Percentiles rank a stretch among this genome's conserved stretches.
phyloP scores from a whole-genome alignment of 2,113 vertebrate species.

The Passer montanus region DNA sequence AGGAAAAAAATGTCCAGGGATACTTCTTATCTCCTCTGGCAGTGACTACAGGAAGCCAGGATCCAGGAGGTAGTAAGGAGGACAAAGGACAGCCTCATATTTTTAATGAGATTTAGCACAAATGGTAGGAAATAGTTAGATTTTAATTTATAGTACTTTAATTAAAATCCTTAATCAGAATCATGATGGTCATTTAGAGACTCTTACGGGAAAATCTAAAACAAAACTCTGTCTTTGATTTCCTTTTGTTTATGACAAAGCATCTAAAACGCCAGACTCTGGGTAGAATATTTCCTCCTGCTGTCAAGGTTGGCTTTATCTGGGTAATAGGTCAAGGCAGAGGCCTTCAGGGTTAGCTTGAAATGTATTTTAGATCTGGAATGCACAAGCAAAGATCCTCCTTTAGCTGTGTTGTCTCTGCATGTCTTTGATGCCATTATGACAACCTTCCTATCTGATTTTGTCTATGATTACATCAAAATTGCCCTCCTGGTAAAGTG shows the following conservation, averaged over 20 bases:
- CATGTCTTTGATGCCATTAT: not conserved
- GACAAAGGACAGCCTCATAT: not conserved
- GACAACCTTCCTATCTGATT: not conserved
- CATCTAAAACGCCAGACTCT: not conserved
- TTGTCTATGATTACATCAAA: conserved; percentile 30
- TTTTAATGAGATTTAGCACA: not conserved
- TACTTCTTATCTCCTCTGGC: not conserved
- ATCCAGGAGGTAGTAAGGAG: not conserved
- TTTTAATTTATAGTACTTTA: not conserved
- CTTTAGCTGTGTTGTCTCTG: not conserved
- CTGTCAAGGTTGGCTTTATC: not conserved
- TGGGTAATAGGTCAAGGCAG: not conserved
- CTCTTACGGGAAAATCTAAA: not conserved
- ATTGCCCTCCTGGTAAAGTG: not conserved
- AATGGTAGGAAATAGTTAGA: not conserved
- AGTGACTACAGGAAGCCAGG: not conserved
- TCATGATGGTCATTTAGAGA: not conserved
- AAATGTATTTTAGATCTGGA: not conserved
- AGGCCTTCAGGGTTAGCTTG: not conserved
- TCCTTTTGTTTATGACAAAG: not conserved
- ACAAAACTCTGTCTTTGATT: not conserved
- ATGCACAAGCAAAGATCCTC: not conserved
- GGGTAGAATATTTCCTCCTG: not conserved
- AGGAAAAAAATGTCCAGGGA: not conserved
- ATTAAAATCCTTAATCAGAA: not conserved